Evolutionary conservation across 2,888 invertebrate species (phyloP).

Genomic region (Aspidiotus rigidus): DNA sequence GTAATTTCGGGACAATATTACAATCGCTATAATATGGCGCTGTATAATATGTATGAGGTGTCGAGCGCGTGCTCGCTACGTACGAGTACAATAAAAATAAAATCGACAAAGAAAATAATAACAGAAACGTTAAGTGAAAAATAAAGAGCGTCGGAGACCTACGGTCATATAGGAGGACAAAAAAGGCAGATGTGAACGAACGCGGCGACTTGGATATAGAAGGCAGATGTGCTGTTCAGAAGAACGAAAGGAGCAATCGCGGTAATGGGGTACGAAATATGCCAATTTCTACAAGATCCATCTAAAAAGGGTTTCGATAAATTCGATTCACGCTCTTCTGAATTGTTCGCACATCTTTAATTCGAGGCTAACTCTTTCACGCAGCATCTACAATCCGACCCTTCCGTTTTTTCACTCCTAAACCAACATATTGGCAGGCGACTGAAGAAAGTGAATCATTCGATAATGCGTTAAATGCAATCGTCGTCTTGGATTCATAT

Average conservation of each 20-base stretch:
- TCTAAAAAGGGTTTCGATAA: background rate
- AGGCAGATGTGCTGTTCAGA: background rate
- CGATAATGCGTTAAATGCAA: no score
- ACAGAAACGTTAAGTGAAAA: conserved; percentile 4
- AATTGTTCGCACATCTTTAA: conserved; percentile 4
- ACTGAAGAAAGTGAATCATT: background rate
- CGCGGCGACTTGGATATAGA: background rate
- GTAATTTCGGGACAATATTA: no score
- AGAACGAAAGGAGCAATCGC: background rate
- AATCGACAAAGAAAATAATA: background rate
- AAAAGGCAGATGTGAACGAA: conserved; percentile 1
- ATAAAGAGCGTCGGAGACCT: background rate
- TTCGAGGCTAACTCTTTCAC: conserved; percentile 2
- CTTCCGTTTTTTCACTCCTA: background rate
- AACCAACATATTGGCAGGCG: background rate
- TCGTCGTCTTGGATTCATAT: no score
- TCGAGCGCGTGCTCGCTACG: conserved; percentile 2
- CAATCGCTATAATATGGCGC: no score
- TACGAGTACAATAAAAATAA: background rate
- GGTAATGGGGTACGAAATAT: conserved; percentile 1
- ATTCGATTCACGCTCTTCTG: background rate
- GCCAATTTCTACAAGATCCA: background rate
- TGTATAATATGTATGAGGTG: background rate
- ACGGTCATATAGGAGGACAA: background rate
- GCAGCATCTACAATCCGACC: background rate